These are phyloP conservation scores for Xiphophorus maculatus DNA, from an alignment of 2,113 vertebrate species.

Conservation along the genomic window DNA sequence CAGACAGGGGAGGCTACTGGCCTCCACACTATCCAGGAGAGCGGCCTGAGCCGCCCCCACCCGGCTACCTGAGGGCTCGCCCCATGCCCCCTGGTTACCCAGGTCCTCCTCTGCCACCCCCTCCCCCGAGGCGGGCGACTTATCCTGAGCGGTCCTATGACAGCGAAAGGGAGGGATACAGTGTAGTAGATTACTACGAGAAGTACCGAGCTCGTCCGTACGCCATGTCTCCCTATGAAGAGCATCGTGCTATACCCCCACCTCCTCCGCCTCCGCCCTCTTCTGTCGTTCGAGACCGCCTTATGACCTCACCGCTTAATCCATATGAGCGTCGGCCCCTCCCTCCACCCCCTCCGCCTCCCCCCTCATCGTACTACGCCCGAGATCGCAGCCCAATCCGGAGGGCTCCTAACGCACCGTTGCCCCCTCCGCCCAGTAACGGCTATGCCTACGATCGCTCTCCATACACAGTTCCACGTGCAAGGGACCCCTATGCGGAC, in stretches of 20 bases:
- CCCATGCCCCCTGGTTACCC: slow-evolving; percentile 79
- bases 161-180: slow-evolving; percentile 84
- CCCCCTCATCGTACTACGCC: slow-evolving; percentile 87
- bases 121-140: slow-evolving; percentile 74
- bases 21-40: slow-evolving; percentile 91
- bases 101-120: slow-evolving; percentile 84
- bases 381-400: slow-evolving; percentile 94
- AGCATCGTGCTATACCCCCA: slow-evolving; percentile 70
- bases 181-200: slow-evolving; percentile 96
- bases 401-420: slow-evolving; percentile 79
- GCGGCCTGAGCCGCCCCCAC: slow-evolving; percentile 80
- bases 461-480: slow-evolving; percentile 88
- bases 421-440: slow-evolving; percentile 81
- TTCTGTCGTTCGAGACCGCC: slow-evolving; percentile 83
- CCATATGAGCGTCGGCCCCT: slow-evolving; percentile 91
- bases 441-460: slow-evolving; percentile 91
- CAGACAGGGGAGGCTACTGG: slow-evolving; percentile 92
- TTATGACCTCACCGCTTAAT: slow-evolving; percentile 82
- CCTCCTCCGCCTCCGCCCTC: slow-evolving; percentile 81
- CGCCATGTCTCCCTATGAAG: slow-evolving; percentile 79
- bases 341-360: slow-evolving; percentile 86
- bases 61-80: slow-evolving; percentile 70
- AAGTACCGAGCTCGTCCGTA: slow-evolving; percentile 93
- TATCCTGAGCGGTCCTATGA: slow-evolving; percentile 86
- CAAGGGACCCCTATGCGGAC: slow-evolving; percentile 88